Evolutionary conservation across 2,888 invertebrate genomes (phyloP).

Genomic region (Amiota mariae): DNA sequence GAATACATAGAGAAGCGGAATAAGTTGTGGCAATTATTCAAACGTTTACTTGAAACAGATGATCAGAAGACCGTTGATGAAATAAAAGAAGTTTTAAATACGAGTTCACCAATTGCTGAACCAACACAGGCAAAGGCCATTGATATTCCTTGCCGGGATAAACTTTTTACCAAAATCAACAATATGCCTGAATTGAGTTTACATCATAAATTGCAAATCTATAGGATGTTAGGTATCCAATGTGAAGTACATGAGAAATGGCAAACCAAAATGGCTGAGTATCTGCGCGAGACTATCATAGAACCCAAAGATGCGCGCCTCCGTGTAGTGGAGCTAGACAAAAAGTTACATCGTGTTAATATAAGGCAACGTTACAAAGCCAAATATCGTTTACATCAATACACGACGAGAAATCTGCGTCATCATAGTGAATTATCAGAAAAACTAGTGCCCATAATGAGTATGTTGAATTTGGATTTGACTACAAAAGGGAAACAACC

Average conservation of each 20-base stretch:
- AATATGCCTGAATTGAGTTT: constrained; percentile 67
- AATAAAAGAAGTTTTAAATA: constrained; percentile 41
- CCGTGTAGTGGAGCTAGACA: constrained; percentile 45
- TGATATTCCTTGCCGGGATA: constrained; percentile 33
- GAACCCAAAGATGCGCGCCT: background rate
- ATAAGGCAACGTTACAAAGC: constrained; percentile 67
- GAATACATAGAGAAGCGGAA: constrained; percentile 59
- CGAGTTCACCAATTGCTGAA: constrained; percentile 46
- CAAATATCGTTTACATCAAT: constrained; percentile 61
- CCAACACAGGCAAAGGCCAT: too few relatives aligned
- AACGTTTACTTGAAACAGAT: constrained; percentile 60
- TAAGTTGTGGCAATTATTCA: constrained; percentile 60
- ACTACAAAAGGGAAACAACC: constrained; percentile 14
- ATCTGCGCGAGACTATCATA: constrained; percentile 52
- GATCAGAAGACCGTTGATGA: constrained; percentile 61
- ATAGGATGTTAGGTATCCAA: constrained; percentile 65
- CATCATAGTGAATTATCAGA: constrained; percentile 51
- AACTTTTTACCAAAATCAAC: constrained; percentile 58
- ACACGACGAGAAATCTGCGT: constrained; percentile 46
- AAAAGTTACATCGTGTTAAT: constrained; percentile 55
- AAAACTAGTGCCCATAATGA: constrained; percentile 62
- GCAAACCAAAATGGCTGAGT: constrained; percentile 49
- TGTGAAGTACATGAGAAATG: constrained; percentile 57
- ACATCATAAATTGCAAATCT: constrained; percentile 69
- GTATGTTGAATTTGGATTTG: constrained; percentile 56